These are phyloP conservation scores for Rallus limicola DNA, from an alignment of 2,113 vertebrate genomes.

Conservation along the genomic window DNA sequence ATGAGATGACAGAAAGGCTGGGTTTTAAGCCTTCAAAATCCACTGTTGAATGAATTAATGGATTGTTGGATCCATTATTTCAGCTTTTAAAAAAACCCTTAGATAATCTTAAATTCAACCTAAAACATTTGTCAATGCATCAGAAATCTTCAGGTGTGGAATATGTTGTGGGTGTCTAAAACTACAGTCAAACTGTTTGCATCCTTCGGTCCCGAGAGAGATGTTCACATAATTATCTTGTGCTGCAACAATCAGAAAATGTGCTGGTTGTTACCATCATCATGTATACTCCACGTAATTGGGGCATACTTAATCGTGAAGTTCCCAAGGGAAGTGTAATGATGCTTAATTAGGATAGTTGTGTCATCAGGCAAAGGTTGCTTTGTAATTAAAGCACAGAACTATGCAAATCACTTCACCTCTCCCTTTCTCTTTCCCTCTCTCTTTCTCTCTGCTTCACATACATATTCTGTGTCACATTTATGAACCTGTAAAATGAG, in stretches of 20 bases:
- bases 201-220: not conserved
- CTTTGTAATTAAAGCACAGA: constrained; percentile 23
- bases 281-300: not conserved
- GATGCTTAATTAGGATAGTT: constrained; percentile 6
- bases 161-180: not conserved
- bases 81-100: not conserved
- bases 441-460: not conserved
- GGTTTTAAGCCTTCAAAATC: not conserved
- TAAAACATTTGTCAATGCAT: not conserved
- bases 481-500: not conserved
- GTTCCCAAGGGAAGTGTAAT: not conserved
- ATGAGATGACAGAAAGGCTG: not conserved
- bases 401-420: not conserved
- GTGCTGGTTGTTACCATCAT: not conserved
- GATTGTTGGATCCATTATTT: not conserved
- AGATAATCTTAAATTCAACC: not conserved
- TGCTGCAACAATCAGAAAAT: not conserved
- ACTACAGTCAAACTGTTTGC: not conserved
- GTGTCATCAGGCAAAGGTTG: constrained; percentile 20
- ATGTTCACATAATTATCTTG: not conserved
- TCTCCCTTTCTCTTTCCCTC: not conserved
- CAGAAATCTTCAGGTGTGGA: not conserved
- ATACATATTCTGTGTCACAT: not conserved
- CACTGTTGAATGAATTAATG: not conserved
- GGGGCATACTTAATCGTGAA: not conserved